phyloP scores from a whole-genome alignment of 2,113 vertebrate genomes.

The Piliocolobus tephrosceles region DNA sequence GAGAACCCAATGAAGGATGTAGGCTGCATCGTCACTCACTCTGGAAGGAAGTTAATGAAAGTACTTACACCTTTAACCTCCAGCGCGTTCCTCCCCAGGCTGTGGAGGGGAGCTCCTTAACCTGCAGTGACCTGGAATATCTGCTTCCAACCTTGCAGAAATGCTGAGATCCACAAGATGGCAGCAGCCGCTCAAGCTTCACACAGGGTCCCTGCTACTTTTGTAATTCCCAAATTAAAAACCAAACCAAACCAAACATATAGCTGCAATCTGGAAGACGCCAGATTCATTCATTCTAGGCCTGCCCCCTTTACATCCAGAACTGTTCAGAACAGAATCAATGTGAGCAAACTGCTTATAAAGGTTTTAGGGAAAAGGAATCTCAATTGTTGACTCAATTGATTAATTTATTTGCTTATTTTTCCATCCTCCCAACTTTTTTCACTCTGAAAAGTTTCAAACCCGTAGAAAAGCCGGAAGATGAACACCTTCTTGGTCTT shows the following conservation, averaged over 20 bases:
- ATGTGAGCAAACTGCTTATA: neutral
- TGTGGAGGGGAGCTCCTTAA: neutral
- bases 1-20: neutral
- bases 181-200: conserved; percentile 77
- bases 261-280: neutral
- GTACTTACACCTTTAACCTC: neutral
- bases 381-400: neutral
- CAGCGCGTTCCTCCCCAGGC: fast-evolving
- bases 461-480: neutral
- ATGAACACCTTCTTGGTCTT: neutral
- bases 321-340: neutral
- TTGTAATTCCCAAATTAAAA: neutral
- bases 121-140: neutral
- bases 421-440: neutral
- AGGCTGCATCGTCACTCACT: neutral
- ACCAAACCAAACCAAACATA: neutral
- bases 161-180: conserved; percentile 73
- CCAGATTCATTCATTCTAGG: neutral
- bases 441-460: neutral
- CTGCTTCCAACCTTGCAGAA: neutral
- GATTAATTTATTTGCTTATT: neutral
- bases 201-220: fast-evolving
- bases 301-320: neutral
- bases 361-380: neutral
- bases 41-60: neutral